A percentile compares a stretch with the other conserved stretches of the same genome.
These are phyloP conservation scores for Charina bottae DNA, from an alignment of 2,113 vertebrate species.

Conservation along the genomic window DNA sequence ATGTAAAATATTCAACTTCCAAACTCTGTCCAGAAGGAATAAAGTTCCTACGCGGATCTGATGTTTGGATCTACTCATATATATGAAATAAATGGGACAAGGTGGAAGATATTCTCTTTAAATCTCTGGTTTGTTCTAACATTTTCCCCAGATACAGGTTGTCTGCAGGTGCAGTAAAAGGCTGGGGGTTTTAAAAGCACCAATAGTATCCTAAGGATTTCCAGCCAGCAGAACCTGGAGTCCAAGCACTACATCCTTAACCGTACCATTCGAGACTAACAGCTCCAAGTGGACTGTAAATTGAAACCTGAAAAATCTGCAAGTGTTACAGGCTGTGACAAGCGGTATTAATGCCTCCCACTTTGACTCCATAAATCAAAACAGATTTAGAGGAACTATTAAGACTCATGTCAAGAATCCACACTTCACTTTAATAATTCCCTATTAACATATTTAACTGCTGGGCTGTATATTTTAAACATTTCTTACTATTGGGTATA, in stretches of 20 bases:
- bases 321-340: constrained; percentile 23
- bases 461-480: constrained; percentile 22
- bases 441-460: constrained; percentile 38
- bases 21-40: neutral
- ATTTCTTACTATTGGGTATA: constrained; percentile 27
- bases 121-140: too few species aligned
- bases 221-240: rapidly evolving
- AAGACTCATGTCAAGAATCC: constrained; percentile 33
- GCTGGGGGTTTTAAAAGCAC: neutral
- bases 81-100: neutral
- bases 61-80: constrained; percentile 28
- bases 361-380: constrained; percentile 49
- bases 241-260: neutral
- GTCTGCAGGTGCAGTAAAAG: neutral
- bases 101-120: neutral
- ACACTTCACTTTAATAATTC: constrained; percentile 51
- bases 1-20: neutral
- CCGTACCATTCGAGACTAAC: constrained; percentile 39
- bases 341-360: constrained; percentile 47
- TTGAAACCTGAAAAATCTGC: constrained; percentile 38
- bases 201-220: neutral
- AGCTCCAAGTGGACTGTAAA: constrained; percentile 51
- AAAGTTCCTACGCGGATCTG: neutral
- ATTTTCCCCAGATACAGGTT: neutral
- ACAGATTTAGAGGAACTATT: constrained; percentile 31